Percentiles rank a stretch among this genome's conserved stretches.
Evolutionary conservation across 92 coral and sea anemone genomes (phyloP).

Genomic region (Parazoanthus darwini): DNA sequence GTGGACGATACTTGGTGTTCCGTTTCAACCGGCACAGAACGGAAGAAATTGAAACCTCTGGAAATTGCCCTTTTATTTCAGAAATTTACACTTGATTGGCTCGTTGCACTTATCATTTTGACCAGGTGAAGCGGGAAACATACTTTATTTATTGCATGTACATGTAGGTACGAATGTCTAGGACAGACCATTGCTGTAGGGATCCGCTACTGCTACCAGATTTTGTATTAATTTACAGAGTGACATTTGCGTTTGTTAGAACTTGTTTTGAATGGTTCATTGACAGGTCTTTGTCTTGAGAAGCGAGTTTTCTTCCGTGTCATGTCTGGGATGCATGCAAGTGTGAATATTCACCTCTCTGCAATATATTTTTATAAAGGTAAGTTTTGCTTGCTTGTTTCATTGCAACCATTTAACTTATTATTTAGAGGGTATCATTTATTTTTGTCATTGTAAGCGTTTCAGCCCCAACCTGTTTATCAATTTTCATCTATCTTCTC

Average conservation of each 20-base stretch:
- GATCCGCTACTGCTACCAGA: background rate
- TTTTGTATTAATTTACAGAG: background rate
- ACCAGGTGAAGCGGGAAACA: too few species aligned
- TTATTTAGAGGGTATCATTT: background rate
- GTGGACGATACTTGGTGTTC: too few species aligned
- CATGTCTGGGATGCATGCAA: slow-evolving; percentile 96
- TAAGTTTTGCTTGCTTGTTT: slow-evolving; percentile 14
- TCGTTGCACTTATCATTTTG: too few species aligned
- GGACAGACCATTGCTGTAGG: too few species aligned
- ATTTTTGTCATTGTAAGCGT: background rate
- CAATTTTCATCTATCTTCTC: too few species aligned
- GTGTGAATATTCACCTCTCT: slow-evolving; percentile 94
- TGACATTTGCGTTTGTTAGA: background rate
- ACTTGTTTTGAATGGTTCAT: background rate
- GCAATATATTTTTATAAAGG: slow-evolving; percentile 87
- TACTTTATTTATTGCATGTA: too few species aligned
- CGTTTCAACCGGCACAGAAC: too few species aligned
- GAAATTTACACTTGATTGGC: too few species aligned
- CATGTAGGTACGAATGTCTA: too few species aligned
- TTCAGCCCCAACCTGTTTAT: too few species aligned
- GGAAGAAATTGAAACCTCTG: too few species aligned
- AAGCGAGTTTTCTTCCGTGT: slow-evolving; percentile 94
- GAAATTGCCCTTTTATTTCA: too few species aligned
- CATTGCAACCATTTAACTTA: background rate
- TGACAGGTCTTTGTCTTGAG: slow-evolving; percentile 90